Base-by-base conservation (phyloP, 2,113 vertebrate genomes). In the Rhipidura dahli region DNA sequence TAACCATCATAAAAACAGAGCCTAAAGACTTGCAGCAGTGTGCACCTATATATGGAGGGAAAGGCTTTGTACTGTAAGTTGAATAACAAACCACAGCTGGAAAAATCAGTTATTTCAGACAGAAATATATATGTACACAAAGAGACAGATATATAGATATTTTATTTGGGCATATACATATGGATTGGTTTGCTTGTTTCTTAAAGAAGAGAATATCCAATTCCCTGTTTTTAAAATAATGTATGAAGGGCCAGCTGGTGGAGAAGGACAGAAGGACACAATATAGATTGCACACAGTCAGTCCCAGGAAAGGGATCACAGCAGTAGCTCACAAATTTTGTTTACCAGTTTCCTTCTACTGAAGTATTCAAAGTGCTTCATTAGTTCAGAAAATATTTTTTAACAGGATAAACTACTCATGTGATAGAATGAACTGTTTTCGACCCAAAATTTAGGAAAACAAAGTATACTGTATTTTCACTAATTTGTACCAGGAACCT, bases 1-100 rank as follows among this genome's bases (percentile, higher is more conserved):
- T 81, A 77, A 64, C 87, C 94, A 84, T 71, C 90, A 96, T 86
- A 85, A 96, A 60, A 83, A 95, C 91, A 94, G 85, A 96, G 54
- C 40, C 72, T 56, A 40, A 60, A 85, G 83, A 83, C 91, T 64
- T 76, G 70, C 13, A 90, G 53, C 65, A 90, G 68, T 54, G 76
- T 94, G 39, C 18, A 78, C 79, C 53, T 78, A 59, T 72, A 39
- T 31, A 16, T 2, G 19, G 66, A 69, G 24, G 33, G 39, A 73
- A 93, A 20, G 49, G 23, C 53, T 96, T 84, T 85, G 39, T 56
- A 31, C 59, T 82, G 3, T 6, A 42, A 72, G 50, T 21, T 72
- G 65, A 95, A 60, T 27, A 63, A 87, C 42, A 37, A 83, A 50
- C 70, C 5, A 7, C 66, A 82, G 91, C 61, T 82, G 66, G 54